Evolutionary conservation across 2,888 invertebrate species (phyloP), one percentile per base, ranked within the genome.

Genomic region (Drosophila longiperda): DNA sequence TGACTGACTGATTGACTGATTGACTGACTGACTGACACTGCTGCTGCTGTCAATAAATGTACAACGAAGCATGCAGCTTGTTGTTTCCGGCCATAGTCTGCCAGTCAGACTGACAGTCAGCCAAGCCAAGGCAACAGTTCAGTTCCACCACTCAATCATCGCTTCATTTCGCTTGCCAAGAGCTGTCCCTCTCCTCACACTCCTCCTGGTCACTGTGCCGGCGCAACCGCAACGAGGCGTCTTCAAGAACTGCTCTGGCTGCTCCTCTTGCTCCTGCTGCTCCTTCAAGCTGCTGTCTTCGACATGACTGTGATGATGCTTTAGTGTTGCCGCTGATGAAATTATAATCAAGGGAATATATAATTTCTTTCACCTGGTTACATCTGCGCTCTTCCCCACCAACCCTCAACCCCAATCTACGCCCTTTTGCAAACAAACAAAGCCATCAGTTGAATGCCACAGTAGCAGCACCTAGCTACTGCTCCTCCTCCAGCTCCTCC

Each of bases 271-370:
- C 53, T 36, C 45, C 45, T 40, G 23, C 57, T 58, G 36, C 33
- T 29, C 29, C 23, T 23, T 45, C 23, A 45, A 4, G 4, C 15
- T 23, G 23, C 74, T 87, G 87, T 81, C 90, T 87, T 90, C 88
- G 77, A 61, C 80, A 74, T 82, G 78, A 68, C 83, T 75, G 73
- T 82, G 80, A 78, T 88, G 87, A 82, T 87, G 78, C 79, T 80
- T 78, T 90, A 80, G 87, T 85, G 90, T 84, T 85, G 83, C 88
- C 84, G 82, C 91, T 91, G 91, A 91, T 92, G 91, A 91, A 92
- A 91, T 91, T 92, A 91, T 92, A 91, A 91, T 90, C 92, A 91
- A 85, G 91, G 87, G 91, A 91, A 90, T 90, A 87, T 89, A 83
- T 84, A 91, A 91, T 90, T 91, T 90, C 84, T 83, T 91, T 86